Evolutionary conservation across 2,888 invertebrate species (phyloP).

Genomic region (Melitaea athalia): DNA sequence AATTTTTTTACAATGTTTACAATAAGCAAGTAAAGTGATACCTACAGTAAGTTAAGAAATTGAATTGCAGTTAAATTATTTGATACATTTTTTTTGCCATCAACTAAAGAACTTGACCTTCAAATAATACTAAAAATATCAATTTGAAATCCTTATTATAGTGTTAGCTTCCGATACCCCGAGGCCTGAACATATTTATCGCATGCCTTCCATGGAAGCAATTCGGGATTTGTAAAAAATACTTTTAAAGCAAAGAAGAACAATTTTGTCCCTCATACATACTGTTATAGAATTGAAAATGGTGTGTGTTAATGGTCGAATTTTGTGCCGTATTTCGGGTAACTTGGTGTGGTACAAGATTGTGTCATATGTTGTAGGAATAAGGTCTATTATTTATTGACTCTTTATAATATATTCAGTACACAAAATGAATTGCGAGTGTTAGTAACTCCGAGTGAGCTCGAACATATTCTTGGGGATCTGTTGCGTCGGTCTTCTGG

Average conservation of each 20-base stretch:
- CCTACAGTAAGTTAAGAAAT: neutral
- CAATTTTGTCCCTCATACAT: conserved; percentile 51
- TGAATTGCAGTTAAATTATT: neutral
- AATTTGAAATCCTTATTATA: conserved; percentile 68
- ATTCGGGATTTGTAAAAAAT: conserved; percentile 73
- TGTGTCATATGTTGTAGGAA: conserved; percentile 54
- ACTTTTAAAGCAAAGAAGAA: conserved; percentile 42
- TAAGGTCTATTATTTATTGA: conserved; percentile 68
- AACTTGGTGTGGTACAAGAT: conserved; percentile 57
- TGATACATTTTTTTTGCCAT: neutral
- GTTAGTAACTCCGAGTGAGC: conserved; percentile 81
- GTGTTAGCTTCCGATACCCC: conserved; percentile 76
- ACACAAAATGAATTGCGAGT: conserved; percentile 82
- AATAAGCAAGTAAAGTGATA: neutral
- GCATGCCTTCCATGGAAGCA: conserved; percentile 69
- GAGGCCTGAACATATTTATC: conserved; percentile 74
- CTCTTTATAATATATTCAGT: conserved; percentile 76
- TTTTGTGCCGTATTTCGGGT: conserved; percentile 66
- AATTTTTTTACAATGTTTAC: neutral
- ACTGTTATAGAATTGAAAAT: conserved; percentile 57
- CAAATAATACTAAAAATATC: conserved; percentile 49
- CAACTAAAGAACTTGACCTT: conserved; percentile 5
- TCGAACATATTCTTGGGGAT: conserved; percentile 80
- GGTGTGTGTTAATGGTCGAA: conserved; percentile 46
- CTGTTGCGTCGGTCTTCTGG: conserved; percentile 75